Evolutionary conservation across 2,113 vertebrate species (phyloP), one percentile per base, ranked within the genome.

Genomic region (Lycocorax pyrrhopterus): DNA sequence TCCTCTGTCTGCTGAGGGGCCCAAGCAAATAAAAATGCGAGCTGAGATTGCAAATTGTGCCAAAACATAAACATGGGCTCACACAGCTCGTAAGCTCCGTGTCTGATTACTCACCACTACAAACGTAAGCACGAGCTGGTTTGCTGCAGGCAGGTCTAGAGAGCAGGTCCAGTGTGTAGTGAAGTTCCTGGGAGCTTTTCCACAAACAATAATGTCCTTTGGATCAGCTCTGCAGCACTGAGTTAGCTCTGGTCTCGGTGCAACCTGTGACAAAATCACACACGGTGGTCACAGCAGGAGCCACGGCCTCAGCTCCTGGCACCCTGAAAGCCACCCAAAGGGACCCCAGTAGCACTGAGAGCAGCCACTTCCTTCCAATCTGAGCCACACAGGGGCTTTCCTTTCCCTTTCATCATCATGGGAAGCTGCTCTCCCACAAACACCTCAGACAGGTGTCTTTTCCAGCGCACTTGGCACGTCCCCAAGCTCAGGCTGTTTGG

Each of bases 31-130:
- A 87, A 47, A 95, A 90, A 52, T 7, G 47, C 10, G 66, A 76
- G 83, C 53, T 62, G 72, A 90, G 93, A 79, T 25, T 55, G 72
- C 85, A 69, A 93, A 91, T 88, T 81, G 84, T 92, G 85, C 90
- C 94, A 90, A 80, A 95, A 85, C 37, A 83, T 84, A 90, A 96
- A 83, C 41, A 35, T 1, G 58, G 62, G 41, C 44, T 95, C 73
- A 29, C 55, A 73, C 35, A 67, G 90, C 67, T 71, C 78, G 55
- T 37, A 16, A 81, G 80, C 60, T 56, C 58, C 52, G 11, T 35
- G 81, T 47, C 63, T 52, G 82, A 88, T 95, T 97, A 96, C 95
- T 97, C 94, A 96, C 95, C 85, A 71, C 62, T n/a, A 52, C 82
- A 86, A 91, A 94, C 0, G 6, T 84, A 68, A 93, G 92, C 63